phyloP scores from a whole-genome alignment of 1,140 invertebrate species.

The Ganaspis sp. region DNA sequence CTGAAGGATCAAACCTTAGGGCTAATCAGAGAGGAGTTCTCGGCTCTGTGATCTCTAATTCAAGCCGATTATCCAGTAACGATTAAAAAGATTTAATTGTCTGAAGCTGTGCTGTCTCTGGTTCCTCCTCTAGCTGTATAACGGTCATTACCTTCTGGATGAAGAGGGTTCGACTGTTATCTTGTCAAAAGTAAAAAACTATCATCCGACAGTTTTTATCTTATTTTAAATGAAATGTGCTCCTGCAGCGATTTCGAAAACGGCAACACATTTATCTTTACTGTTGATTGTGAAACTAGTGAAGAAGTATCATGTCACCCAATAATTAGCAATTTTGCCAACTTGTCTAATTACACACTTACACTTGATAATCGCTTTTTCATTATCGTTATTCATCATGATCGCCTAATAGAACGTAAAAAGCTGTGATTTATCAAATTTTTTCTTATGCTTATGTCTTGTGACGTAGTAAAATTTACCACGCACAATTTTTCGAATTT shows the following conservation, averaged over 20 bases:
- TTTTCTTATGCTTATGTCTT: no score
- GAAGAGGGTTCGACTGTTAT: slow-evolving; percentile 60
- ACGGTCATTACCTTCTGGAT: slow-evolving; percentile 52
- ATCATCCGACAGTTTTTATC: slow-evolving; percentile 6
- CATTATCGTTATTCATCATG: no score
- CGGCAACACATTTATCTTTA: background rate
- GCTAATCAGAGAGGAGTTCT: slow-evolving; percentile 62
- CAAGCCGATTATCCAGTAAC: slow-evolving; percentile 66
- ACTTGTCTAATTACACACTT: no score
- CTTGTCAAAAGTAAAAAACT: slow-evolving; percentile 37
- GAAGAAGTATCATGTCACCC: background rate
- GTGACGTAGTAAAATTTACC: no score
- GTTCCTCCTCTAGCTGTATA: slow-evolving; percentile 47
- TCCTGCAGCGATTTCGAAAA: background rate
- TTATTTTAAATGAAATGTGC: slow-evolving; percentile 15
- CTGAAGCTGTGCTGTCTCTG: slow-evolving; percentile 47
- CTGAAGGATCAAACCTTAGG: slow-evolving; percentile 1
- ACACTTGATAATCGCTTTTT: no score
- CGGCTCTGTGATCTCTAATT: slow-evolving; percentile 65
- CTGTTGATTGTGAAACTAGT: background rate
- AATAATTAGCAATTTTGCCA: background rate
- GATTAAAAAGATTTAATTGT: slow-evolving; percentile 75
- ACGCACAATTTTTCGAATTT: no score
- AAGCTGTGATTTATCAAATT: no score
- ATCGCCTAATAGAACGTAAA: no score